Evolutionary conservation across 1,140 invertebrate genomes (phyloP), one percentile per base, ranked within the genome.

Genomic region (Pseudomyrmex cubaensis): DNA sequence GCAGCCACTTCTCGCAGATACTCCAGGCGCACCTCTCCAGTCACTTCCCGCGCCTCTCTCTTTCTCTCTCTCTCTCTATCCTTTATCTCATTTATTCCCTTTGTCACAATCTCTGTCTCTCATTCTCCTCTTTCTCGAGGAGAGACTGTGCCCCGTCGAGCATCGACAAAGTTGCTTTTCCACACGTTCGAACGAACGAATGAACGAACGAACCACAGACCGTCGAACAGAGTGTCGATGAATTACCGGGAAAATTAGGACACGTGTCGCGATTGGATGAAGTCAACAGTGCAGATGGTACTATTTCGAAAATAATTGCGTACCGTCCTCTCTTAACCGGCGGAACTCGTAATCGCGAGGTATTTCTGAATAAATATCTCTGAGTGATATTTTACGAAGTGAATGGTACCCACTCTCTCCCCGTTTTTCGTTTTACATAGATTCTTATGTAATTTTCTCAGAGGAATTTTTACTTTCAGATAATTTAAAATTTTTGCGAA

Each of bases 1-100:
- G 87, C 87, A 77, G 83, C 85, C 89, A 87, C 90, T 86, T 85
- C 62, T 77, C 48, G 48, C 63, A 85, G 89, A 85, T 64, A 91
- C 91, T 91, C 84, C 62, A 85, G 54, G 4, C 3, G 69, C 52
- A n/a, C 61, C 63, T 62, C 83, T 82, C 83, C 56, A 88, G 67
- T 44, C 54, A 54, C 62, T 59, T 85, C 85, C 82, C 52, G 25
- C 69, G 22, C 48, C 9, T 15, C 25, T 44, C 57, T 73, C 66
- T 44, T 48, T 73, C 66, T 56, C 25, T 25, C 2, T 25, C 25
- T 25, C 25, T 25, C 25, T 25, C 25, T 70, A 17, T 35, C 52
- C 22, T 54, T 63, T 70, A 5, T 35, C 63, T 66, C 59, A 15
- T 50, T 13, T n/a, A 1, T 44, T 56, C 61, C 8, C 48, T 50